These are phyloP conservation scores for Sorex maritimensis DNA, from an alignment of 2,797 vertebrate species.

Conservation along the genomic window DNA sequence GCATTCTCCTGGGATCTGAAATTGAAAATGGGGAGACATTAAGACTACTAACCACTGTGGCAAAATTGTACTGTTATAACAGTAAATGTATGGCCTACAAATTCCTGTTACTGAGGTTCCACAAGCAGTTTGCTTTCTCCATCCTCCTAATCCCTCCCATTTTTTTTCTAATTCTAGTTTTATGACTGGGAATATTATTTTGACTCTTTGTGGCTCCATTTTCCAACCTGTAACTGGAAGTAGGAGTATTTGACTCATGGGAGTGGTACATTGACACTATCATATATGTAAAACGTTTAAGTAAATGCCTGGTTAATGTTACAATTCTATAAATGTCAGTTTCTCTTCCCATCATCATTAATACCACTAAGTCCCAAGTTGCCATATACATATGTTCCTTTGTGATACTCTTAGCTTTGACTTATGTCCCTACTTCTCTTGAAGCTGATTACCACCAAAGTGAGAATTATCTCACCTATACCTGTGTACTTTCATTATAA, in stretches of 20 bases:
- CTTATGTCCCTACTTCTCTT: neutral
- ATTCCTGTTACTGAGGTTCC: neutral
- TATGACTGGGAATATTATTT: constrained; percentile 2
- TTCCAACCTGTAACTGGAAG: constrained; percentile 22
- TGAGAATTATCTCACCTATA: neutral
- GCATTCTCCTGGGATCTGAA: neutral
- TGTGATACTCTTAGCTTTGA: neutral
- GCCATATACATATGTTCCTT: neutral
- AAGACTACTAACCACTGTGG: neutral
- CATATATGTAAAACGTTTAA: constrained; percentile 17
- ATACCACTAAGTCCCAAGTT: neutral
- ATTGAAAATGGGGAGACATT: neutral
- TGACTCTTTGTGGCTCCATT: neutral
- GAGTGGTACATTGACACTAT: neutral
- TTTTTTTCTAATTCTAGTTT: constrained; percentile 4
- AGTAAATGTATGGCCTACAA: neutral
- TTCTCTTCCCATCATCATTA: constrained; percentile 22
- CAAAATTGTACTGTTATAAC: neutral
- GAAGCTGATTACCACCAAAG: neutral
- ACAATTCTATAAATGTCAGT: neutral
- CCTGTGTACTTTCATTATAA: neutral
- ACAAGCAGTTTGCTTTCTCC: neutral
- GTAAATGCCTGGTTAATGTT: neutral
- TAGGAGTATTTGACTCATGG: neutral
- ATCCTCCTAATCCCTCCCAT: neutral